These are phyloP conservation scores for Plagodis pulveraria DNA, from an alignment of 2,888 invertebrate genomes.

Conservation along the genomic window DNA sequence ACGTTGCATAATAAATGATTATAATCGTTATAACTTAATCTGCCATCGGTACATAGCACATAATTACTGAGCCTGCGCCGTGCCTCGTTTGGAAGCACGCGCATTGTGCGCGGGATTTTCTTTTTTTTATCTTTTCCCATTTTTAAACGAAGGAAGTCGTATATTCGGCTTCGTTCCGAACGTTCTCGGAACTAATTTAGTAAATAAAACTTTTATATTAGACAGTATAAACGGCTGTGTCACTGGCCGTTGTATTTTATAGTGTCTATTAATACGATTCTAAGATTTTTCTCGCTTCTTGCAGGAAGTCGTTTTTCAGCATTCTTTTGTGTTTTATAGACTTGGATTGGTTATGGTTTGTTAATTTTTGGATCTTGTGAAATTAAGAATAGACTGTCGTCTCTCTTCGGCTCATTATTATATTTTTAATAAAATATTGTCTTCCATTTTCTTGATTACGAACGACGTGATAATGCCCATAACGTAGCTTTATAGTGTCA, in stretches of 20 bases:
- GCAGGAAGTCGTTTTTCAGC: slow-evolving; percentile 70
- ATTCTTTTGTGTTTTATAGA: slow-evolving; percentile 37
- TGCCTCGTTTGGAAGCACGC: slow-evolving; percentile 69
- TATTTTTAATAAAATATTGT: neutral
- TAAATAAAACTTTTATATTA: slow-evolving; percentile 63
- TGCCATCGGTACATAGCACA: slow-evolving; percentile 61
- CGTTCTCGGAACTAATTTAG: slow-evolving; percentile 72
- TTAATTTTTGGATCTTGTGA: slow-evolving; percentile 28
- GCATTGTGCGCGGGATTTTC: slow-evolving; percentile 68
- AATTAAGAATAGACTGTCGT: slow-evolving; percentile 12
- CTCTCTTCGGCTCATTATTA: slow-evolving; percentile 7
- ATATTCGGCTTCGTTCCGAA: slow-evolving; percentile 51
- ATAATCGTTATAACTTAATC: slow-evolving; percentile 37
- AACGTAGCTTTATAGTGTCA: neutral
- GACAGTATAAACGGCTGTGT: slow-evolving; percentile 37
- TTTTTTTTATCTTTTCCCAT: slow-evolving; percentile 68
- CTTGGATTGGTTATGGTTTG: slow-evolving; percentile 26
- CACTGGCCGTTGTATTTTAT: slow-evolving; percentile 65
- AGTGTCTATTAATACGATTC: slow-evolving; percentile 62
- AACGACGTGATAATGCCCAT: neutral
- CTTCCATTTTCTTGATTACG: slow-evolving; percentile 2
- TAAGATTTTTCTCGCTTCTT: slow-evolving; percentile 44
- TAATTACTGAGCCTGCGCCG: slow-evolving; percentile 65
- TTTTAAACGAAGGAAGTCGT: slow-evolving; percentile 78
- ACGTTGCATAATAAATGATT: slow-evolving; percentile 13